Conservation (phyloP, 2,888 invertebrate genomes). For the Lepas anatifera region DNA sequence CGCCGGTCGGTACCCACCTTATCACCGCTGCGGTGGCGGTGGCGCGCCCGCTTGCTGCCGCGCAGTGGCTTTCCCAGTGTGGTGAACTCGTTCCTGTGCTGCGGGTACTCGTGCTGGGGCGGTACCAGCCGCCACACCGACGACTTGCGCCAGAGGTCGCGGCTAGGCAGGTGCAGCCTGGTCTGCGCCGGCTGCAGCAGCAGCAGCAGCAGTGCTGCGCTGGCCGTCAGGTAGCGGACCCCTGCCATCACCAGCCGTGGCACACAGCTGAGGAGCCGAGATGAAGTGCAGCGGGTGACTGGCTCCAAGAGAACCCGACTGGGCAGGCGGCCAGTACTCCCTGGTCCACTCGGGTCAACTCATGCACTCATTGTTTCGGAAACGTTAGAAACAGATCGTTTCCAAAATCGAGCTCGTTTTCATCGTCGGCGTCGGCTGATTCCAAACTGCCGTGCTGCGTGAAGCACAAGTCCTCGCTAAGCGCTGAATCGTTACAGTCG, state of each 20-base stretch:
- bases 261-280: too few species aligned
- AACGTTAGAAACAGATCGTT: too few species aligned
- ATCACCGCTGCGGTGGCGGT: not conserved
- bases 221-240: not conserved
- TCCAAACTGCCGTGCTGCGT: too few species aligned
- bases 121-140: constrained; percentile 10
- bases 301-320: too few species aligned
- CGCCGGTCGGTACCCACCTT: not conserved
- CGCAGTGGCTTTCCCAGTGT: not conserved
- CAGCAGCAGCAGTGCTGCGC: not conserved
- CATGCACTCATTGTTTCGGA: too few species aligned
- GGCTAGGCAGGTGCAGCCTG: constrained; percentile 9
- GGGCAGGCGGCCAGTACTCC: too few species aligned
- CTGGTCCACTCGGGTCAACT: too few species aligned
- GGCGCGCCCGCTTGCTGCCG: not conserved
- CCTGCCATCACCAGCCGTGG: not conserved
- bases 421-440: too few species aligned
- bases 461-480: too few species aligned
- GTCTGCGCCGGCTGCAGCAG: not conserved
- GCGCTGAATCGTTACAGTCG: too few species aligned
- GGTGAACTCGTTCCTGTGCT: constrained; percentile 11
- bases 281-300: too few species aligned
- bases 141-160: constrained; percentile 7
- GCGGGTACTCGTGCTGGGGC: constrained; percentile 10
- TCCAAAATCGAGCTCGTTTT: too few species aligned